phyloP scores from a whole-genome alignment of 2,797 vertebrate genomes.

The Clarias pachynema region DNA sequence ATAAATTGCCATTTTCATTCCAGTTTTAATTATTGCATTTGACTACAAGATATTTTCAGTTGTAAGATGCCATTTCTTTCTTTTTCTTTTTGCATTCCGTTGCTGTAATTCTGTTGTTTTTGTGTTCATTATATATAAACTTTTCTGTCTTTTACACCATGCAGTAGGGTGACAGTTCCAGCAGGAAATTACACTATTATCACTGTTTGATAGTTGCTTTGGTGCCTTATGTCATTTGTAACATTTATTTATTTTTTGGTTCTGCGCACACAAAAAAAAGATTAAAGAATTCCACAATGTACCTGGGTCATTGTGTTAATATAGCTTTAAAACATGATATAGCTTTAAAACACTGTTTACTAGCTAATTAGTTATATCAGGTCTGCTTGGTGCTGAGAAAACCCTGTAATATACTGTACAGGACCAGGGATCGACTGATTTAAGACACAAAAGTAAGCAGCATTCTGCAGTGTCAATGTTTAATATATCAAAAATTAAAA shows the following conservation, averaged over 20 bases:
- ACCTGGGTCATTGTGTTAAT: neutral
- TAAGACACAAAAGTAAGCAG: neutral
- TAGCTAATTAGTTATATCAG: too few species aligned
- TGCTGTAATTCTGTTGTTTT: neutral
- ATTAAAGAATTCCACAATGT: neutral
- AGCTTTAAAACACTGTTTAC: too few species aligned
- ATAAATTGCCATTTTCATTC: neutral
- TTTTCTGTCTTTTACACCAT: neutral
- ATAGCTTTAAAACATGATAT: neutral
- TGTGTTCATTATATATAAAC: neutral
- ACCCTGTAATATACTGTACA: too few species aligned
- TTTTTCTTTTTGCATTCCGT: neutral
- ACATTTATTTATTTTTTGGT: neutral
- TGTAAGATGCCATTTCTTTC: neutral
- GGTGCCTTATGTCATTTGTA: neutral
- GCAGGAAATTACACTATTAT: neutral
- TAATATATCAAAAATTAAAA: neutral
- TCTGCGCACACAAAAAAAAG: neutral
- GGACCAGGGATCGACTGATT: too few species aligned
- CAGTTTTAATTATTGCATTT: neutral
- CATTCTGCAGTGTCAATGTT: neutral
- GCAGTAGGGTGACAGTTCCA: neutral
- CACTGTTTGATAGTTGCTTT: neutral
- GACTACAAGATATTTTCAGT: neutral
- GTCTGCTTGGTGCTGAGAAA: too few species aligned